Percentiles rank a stretch among this genome's conserved stretches.
These are phyloP conservation scores for Mormyrus proboscirostris DNA, from an alignment of 2,797 vertebrate species.

Conservation along the genomic window DNA sequence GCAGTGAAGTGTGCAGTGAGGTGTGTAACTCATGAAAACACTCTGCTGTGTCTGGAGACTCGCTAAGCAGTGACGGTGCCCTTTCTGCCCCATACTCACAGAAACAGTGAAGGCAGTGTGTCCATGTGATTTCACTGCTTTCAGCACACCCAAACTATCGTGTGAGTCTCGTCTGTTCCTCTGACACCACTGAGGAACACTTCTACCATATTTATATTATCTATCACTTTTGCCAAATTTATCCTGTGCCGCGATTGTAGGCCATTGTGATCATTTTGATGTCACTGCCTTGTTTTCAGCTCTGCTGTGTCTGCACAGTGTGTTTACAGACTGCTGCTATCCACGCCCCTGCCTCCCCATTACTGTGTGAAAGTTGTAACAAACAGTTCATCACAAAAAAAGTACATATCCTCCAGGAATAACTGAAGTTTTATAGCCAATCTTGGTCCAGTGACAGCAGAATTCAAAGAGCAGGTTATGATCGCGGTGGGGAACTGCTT, in stretches of 20 bases:
- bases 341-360: background rate
- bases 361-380: background rate
- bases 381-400: background rate
- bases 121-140: background rate
- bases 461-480: slow-evolving; percentile 3
- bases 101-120: background rate
- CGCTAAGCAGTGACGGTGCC: background rate
- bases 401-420: background rate
- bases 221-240: background rate
- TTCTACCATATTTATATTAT: background rate
- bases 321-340: background rate
- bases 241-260: background rate
- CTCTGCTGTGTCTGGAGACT: background rate
- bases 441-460: background rate
- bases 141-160: background rate
- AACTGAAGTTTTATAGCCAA: background rate
- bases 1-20: background rate
- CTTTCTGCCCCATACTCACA: background rate
- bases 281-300: background rate
- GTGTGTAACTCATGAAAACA: background rate
- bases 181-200: background rate
- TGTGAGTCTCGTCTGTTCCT: background rate
- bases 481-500: background rate
- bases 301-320: background rate
- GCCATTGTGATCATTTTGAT: background rate